phyloP scores from a whole-genome alignment of 2,888 invertebrate genomes.

The Xestia xanthographa region DNA sequence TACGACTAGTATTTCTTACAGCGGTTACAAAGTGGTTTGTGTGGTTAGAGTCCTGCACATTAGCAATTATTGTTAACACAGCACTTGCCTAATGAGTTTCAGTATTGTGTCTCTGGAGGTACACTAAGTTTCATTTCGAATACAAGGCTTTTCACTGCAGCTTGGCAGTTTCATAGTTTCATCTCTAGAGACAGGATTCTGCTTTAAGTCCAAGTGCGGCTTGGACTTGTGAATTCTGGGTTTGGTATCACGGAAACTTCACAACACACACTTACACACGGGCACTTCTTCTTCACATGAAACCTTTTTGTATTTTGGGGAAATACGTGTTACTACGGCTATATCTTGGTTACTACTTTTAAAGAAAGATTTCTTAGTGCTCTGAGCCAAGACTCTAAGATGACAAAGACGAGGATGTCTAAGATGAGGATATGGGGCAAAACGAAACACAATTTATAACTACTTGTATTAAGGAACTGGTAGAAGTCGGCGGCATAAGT shows the following conservation, averaged over 20 bases:
- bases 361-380: no score
- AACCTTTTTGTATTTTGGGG: background rate
- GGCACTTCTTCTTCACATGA: no score
- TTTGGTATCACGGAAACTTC: background rate
- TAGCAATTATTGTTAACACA: constrained; percentile 19
- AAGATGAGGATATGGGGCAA: no score
- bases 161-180: background rate
- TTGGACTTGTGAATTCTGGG: background rate
- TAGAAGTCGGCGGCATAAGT: no score
- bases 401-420: no score
- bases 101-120: constrained; percentile 18
- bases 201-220: background rate
- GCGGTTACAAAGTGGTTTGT: constrained; percentile 5
- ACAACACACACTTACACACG: no score
- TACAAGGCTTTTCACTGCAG: constrained; percentile 7
- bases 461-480: background rate
- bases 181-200: background rate
- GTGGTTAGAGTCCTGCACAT: constrained; percentile 11
- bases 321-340: background rate
- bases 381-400: no score
- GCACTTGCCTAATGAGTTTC: constrained; percentile 30
- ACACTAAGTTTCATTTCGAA: constrained; percentile 16
- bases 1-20: background rate
- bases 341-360: background rate
- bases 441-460: no score